Evolutionary conservation across 2,113 vertebrate genomes (phyloP).

Genomic region (Chaetura pelagica): DNA sequence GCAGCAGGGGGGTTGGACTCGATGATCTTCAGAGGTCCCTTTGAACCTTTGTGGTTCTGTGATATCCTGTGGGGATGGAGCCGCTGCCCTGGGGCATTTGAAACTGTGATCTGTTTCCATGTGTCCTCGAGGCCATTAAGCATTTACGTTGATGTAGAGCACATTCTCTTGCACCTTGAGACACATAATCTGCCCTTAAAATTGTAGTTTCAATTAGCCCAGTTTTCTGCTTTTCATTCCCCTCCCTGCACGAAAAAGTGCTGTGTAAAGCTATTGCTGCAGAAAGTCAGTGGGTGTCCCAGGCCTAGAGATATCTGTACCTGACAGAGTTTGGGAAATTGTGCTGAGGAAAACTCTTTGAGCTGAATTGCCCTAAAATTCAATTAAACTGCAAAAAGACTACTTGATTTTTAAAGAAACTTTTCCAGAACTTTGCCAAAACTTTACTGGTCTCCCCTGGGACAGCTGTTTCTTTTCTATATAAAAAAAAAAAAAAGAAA

Average conservation of each 20-base stretch:
- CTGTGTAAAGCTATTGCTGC: not conserved
- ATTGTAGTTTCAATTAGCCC: not conserved
- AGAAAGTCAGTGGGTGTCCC: not conserved
- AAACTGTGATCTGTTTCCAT: not conserved
- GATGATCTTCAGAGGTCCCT: too few species aligned
- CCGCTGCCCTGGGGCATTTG: not conserved
- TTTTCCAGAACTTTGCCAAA: not conserved
- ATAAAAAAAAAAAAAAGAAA: not conserved
- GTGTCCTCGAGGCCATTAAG: fast-evolving
- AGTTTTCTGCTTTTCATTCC: not conserved
- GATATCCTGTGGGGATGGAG: not conserved
- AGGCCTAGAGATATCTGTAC: not conserved
- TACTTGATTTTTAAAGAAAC: not conserved
- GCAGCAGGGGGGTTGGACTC: too few species aligned
- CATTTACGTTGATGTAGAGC: not conserved
- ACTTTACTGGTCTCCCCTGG: not conserved
- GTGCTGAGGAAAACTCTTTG: not conserved
- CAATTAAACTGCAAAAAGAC: not conserved
- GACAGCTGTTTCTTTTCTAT: not conserved
- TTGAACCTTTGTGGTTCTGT: too few species aligned
- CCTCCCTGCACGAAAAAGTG: not conserved
- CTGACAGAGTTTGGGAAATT: not conserved
- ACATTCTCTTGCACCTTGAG: not conserved
- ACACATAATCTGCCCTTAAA: not conserved
- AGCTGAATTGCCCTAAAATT: not conserved